Evolutionary conservation across 2,888 invertebrate species (phyloP).

Genomic region (Danaus chrysippus): DNA sequence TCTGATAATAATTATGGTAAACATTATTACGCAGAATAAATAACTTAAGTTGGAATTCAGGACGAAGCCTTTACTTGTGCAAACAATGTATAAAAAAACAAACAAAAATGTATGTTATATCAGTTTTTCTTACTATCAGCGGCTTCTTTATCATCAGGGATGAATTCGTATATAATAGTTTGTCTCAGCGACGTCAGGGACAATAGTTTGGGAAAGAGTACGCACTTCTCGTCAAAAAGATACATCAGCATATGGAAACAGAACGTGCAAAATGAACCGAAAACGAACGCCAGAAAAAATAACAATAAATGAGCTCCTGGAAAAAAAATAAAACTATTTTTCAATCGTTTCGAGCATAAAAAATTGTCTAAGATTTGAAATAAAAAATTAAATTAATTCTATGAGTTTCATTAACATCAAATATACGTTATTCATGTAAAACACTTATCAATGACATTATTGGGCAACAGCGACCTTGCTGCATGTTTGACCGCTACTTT

Average conservation of each 20-base stretch:
- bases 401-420: no score
- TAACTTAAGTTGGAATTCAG: no score
- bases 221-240: constrained; percentile 69
- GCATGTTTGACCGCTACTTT: neutral
- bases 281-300: constrained; percentile 68
- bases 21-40: no score
- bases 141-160: constrained; percentile 45
- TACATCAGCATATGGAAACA: constrained; percentile 72
- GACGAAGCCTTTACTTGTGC: neutral
- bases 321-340: constrained; percentile 7
- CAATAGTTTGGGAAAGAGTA: constrained; percentile 63
- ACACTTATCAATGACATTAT: neutral
- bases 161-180: constrained; percentile 57
- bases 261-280: constrained; percentile 70
- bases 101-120: neutral
- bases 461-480: neutral
- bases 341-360: neutral
- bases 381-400: no score
- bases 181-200: constrained; percentile 48
- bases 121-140: constrained; percentile 40
- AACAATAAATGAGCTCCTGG: constrained; percentile 64
- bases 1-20: no score
- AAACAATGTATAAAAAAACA: neutral
- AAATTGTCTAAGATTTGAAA: neutral
- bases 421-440: no score